Evolutionary conservation across 2,797 vertebrate genomes (phyloP).

Genomic region (Phataginus tricuspis): DNA sequence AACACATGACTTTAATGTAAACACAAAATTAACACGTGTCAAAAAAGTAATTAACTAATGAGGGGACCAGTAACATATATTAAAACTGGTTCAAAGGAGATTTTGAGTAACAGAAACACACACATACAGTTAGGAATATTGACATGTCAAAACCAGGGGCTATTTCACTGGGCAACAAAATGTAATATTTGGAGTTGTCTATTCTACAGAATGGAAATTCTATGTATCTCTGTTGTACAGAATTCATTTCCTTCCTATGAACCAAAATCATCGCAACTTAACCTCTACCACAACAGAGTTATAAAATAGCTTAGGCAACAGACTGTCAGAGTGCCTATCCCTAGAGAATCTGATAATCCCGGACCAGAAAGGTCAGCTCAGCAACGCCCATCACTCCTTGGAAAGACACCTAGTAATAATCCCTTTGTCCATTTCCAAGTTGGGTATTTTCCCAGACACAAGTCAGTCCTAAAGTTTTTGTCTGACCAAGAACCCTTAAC

Average conservation of each 20-base stretch:
- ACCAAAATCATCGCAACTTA: background rate
- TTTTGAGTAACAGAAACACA: background rate
- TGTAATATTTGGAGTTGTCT: background rate
- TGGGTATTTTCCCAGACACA: background rate
- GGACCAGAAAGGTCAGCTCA: background rate
- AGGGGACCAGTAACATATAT: background rate
- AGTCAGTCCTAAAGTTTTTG: background rate
- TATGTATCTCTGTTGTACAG: background rate
- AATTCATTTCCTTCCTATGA: background rate
- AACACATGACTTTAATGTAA: constrained; percentile 13
- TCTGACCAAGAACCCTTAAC: background rate
- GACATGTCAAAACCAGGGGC: background rate
- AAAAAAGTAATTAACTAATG: constrained; percentile 25
- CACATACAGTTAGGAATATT: background rate
- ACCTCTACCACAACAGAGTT: background rate
- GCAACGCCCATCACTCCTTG: accelerated
- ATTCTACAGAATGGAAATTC: background rate
- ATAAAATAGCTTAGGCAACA: background rate
- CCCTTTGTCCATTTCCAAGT: background rate
- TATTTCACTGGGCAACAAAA: background rate
- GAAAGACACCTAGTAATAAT: background rate
- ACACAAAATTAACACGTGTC: constrained; percentile 2
- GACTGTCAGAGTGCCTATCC: background rate
- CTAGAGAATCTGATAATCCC: background rate
- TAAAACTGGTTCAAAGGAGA: constrained; percentile 7